Base-by-base conservation (phyloP, 2,888 invertebrate genomes). In the Cynaeus angustus region DNA sequence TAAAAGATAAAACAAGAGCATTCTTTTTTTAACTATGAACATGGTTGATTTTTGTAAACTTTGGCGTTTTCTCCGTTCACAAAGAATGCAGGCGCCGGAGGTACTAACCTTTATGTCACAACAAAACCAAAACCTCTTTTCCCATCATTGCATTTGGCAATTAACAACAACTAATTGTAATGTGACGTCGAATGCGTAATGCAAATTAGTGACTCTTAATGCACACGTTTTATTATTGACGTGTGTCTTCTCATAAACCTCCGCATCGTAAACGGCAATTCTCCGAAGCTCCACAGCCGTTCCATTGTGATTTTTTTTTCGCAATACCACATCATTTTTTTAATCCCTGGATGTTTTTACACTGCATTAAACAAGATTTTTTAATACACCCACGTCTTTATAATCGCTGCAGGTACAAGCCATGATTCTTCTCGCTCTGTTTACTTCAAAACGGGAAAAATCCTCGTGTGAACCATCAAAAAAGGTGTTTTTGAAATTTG, bases 111-210 rank as follows among this genome's bases (percentile, higher is more conserved):
- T 41, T 41, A 41, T 41, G 41, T 41, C 12, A 7, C 16, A 46
- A 21, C 46, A 46, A 9, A 46, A 21, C 46, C 16, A 55, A 52
- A 52, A 30, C 37, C 13, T 38, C 45, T n/a, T 28, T 45, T 21
- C 58, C 12, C 59, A 26, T 50, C 50, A 16, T n/a, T 13, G 16
- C 53, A 53, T 38, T 59, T 59, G 37, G 76, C 74, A 78, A 79
- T 79, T 79, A 79, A 73, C 75, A 69, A 66, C 72, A 66, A 70
- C 74, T 81, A 81, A 82, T 81, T 80, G 80, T 80, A 81, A 79
- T 83, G 82, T 83, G 83, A 81, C 80, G 77, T 75, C 72, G 81
- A 81, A 83, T 83, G 80, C 80, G 82, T 82, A 77, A 83, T 83
- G 83, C 82, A 83, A 83, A 83, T 83, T 82, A 82, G 77, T 73